Conservation (phyloP, 2,797 vertebrate species). For the Pelodytes ibericus region DNA sequence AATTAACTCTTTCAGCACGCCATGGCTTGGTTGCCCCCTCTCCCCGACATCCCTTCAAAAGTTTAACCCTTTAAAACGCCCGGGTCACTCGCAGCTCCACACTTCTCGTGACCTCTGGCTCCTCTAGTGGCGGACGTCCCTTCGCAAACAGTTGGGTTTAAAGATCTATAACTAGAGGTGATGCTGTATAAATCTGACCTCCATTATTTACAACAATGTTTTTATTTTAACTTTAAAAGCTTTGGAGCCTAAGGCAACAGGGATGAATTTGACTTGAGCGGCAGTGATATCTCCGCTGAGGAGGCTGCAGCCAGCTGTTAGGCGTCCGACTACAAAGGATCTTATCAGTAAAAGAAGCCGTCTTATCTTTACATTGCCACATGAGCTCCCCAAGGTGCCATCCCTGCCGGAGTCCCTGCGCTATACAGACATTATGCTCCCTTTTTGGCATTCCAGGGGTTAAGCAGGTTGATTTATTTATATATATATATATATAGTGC, state of each 20-base stretch:
- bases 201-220: background rate
- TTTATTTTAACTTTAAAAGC: background rate
- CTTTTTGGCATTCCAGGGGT: constrained; percentile 33
- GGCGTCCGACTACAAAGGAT: background rate
- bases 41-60: too few species aligned
- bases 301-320: background rate
- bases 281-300: background rate
- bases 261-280: background rate
- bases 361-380: background rate
- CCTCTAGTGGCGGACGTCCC: too few species aligned
- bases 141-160: too few species aligned
- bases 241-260: background rate
- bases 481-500: too few species aligned
- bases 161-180: too few species aligned
- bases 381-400: background rate
- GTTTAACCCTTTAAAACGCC: too few species aligned
- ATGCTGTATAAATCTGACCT: too few species aligned
- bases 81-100: too few species aligned
- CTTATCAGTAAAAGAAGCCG: background rate
- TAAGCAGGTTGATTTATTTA: constrained; percentile 48
- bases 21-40: too few species aligned
- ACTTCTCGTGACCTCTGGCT: too few species aligned
- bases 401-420: background rate
- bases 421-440: background rate
- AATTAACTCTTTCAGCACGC: too few species aligned